These are phyloP conservation scores for Catalaphyllia jardinei DNA, from an alignment of 64 coral and sea anemone genomes.

Conservation along the genomic window DNA sequence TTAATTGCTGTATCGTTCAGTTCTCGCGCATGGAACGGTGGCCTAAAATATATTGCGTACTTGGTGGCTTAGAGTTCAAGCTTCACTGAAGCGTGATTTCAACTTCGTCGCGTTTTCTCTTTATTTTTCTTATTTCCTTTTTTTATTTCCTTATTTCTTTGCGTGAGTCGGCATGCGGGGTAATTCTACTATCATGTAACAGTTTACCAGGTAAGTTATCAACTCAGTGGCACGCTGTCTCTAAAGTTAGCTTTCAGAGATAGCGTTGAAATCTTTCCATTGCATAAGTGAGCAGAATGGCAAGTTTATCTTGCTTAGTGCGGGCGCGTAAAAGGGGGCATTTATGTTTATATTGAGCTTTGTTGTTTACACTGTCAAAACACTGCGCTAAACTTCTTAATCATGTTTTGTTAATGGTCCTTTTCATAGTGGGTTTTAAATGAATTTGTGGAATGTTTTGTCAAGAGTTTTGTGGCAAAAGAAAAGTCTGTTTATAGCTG, in stretches of 20 bases:
- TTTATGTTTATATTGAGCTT: constrained; percentile 31
- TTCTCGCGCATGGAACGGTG: neutral
- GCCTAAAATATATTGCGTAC: neutral
- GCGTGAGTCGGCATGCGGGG: constrained; percentile 4
- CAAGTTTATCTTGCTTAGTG: neutral
- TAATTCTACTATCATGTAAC: constrained; percentile 18
- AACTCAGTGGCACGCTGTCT: neutral
- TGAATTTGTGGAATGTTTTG: constrained; percentile 23
- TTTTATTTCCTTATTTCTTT: neutral
- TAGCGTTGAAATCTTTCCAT: neutral
- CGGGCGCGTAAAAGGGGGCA: constrained; percentile 6
- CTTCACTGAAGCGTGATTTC: constrained; percentile 29
- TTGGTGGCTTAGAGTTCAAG: neutral
- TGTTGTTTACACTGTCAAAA: constrained; percentile 23
- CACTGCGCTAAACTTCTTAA: constrained; percentile 7
- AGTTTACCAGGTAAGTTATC: neutral
- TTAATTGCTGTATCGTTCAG: constrained; percentile 10
- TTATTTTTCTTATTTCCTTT: neutral
- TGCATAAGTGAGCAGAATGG: neutral
- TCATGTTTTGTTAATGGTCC: constrained; percentile 40
- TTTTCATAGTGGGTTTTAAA: constrained; percentile 19
- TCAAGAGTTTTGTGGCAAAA: neutral
- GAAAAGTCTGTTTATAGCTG: neutral
- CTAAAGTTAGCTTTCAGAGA: neutral
- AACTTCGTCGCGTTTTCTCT: neutral